Evolutionary conservation across 2,888 invertebrate species (phyloP).

Genomic region (Ischnus inquisitorius): DNA sequence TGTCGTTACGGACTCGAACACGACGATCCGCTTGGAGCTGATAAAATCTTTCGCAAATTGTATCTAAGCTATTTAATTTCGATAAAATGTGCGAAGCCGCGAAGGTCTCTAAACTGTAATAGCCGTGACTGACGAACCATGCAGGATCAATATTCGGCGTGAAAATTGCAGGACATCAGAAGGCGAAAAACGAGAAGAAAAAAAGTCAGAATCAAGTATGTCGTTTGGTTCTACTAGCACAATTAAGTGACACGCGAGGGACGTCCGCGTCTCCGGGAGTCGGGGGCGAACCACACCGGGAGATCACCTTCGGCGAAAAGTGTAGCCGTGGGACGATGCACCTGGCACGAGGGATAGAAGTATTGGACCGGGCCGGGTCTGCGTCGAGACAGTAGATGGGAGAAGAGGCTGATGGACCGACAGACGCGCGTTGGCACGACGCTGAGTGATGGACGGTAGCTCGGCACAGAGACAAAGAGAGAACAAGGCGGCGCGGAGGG

Average conservation of each 20-base stretch:
- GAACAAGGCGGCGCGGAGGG: slow-evolving; percentile 63
- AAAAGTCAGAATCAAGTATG: not conserved
- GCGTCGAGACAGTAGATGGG: slow-evolving; percentile 47
- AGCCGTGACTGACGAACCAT: not conserved
- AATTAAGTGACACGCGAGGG: slow-evolving; percentile 62
- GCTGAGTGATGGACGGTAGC: slow-evolving; percentile 82
- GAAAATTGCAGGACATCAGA: slow-evolving; percentile 29
- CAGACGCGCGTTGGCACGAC: slow-evolving; percentile 77
- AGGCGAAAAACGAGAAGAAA: not conserved
- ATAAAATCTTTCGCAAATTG: not conserved
- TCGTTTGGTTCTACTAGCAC: not conserved
- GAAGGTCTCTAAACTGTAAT: not conserved
- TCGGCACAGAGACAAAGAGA: slow-evolving; percentile 73
- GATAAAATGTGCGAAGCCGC: not conserved
- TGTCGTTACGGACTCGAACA: not conserved
- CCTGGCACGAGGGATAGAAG: slow-evolving; percentile 57
- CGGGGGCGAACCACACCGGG: slow-evolving; percentile 28
- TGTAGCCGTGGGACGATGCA: slow-evolving; percentile 63
- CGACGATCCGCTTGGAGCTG: not conserved
- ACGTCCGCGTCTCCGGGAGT: slow-evolving; percentile 38
- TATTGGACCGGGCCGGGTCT: slow-evolving; percentile 40
- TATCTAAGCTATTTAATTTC: not conserved
- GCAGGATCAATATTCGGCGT: not conserved
- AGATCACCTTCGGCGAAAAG: slow-evolving; percentile 45
- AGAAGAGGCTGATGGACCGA: slow-evolving; percentile 75